Conservation (phyloP, 2,888 invertebrate species). For the Scaptomyza parva region DNA sequence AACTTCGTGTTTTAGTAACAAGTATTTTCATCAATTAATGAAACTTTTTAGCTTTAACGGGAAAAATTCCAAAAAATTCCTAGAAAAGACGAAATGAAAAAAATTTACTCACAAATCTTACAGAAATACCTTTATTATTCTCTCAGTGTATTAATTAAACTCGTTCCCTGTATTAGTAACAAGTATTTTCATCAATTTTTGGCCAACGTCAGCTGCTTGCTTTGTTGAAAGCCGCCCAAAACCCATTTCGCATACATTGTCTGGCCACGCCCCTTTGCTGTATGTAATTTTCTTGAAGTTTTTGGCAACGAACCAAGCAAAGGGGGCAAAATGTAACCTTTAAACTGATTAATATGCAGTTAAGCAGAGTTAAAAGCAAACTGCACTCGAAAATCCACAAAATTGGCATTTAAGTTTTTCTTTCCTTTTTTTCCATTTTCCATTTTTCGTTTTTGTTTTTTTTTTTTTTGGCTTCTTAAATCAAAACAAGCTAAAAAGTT, state of each 20-base stretch:
- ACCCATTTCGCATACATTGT: slow-evolving; percentile 43
- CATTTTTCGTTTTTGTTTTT: too few species aligned
- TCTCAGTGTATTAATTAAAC: neutral
- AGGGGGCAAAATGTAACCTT: slow-evolving; percentile 21
- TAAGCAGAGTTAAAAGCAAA: slow-evolving; percentile 58
- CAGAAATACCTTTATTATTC: too few species aligned
- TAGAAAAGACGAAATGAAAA: too few species aligned
- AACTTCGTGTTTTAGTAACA: too few species aligned
- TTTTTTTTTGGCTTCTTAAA: slow-evolving; percentile 14
- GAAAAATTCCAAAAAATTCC: too few species aligned
- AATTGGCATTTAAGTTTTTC: slow-evolving; percentile 18
- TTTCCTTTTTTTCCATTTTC: neutral
- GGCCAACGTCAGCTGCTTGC: slow-evolving; percentile 23
- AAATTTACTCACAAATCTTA: too few species aligned
- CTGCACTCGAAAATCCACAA: slow-evolving; percentile 52
- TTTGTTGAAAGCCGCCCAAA: slow-evolving; percentile 35
- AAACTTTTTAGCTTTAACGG: too few species aligned
- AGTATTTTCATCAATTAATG: too few species aligned
- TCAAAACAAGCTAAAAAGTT: slow-evolving; percentile 54
- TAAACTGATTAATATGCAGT: slow-evolving; percentile 76
- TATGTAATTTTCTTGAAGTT: slow-evolving; percentile 31
- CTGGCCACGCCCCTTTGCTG: slow-evolving; percentile 60
- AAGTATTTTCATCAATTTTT: slow-evolving; percentile 14
- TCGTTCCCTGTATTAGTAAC: neutral
- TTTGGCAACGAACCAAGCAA: slow-evolving; percentile 62